These are phyloP conservation scores for Zonitis immaculata DNA, from an alignment of 2,888 invertebrate species.

Conservation along the genomic window DNA sequence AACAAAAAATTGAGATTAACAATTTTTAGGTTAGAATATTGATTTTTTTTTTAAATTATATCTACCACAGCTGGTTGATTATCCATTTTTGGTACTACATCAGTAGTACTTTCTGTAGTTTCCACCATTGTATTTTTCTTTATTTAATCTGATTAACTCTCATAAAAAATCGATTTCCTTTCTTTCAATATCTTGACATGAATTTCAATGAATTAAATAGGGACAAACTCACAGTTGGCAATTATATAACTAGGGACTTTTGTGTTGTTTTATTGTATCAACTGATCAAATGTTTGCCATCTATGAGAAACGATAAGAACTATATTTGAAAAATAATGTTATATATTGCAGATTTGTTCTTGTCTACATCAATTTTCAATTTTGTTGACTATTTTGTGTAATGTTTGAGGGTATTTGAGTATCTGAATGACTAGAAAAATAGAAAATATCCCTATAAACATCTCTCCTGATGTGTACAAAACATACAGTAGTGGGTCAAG, in stretches of 20 bases:
- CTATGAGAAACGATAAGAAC: neutral
- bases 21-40: conserved; percentile 4
- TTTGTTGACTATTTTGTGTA: too few relatives aligned
- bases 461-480: too few relatives aligned
- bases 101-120: conserved; percentile 1
- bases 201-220: neutral
- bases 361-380: too few relatives aligned
- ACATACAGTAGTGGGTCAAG: too few relatives aligned
- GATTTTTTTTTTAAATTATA: conserved; percentile 5
- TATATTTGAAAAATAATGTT: too few relatives aligned
- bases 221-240: too few relatives aligned
- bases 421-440: too few relatives aligned
- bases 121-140: conserved; percentile 14
- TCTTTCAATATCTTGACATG: conserved; percentile 8
- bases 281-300: neutral
- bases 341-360: too few relatives aligned
- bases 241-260: neutral
- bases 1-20: neutral
- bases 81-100: conserved; percentile 11
- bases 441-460: too few relatives aligned
- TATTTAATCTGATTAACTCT: conserved; percentile 4
- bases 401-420: too few relatives aligned
- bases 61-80: conserved; percentile 5
- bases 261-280: neutral
- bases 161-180: neutral